Percentiles rank a stretch among this genome's conserved stretches.
phyloP scores from a whole-genome alignment of 2,888 invertebrate genomes.

The Phasia obesa region DNA sequence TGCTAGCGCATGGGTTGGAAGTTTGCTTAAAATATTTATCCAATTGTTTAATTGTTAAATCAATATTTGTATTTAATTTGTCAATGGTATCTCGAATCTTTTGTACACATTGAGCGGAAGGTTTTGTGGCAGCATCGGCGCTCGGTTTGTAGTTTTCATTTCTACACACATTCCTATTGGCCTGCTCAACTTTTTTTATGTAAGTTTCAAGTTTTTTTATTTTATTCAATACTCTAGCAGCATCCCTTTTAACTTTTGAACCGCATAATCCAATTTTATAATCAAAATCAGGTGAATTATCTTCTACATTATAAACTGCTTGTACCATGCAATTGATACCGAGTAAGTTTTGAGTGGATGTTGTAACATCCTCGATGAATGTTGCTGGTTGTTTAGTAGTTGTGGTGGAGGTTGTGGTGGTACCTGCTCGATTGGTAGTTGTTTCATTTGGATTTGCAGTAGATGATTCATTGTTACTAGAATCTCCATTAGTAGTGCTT shows the following conservation, averaged over 20 bases:
- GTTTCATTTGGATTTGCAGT: neutral
- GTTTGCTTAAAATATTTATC: neutral
- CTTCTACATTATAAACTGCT: slow-evolving; percentile 9
- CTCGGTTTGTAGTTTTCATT: slow-evolving; percentile 26
- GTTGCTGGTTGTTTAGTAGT: neutral
- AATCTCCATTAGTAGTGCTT: neutral
- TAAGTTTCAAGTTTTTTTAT: neutral
- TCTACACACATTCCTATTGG: slow-evolving; percentile 19
- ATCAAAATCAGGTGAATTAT: slow-evolving; percentile 9
- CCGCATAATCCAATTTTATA: slow-evolving; percentile 46
- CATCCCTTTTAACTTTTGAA: neutral
- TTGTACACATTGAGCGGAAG: neutral
- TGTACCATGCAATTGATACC: slow-evolving; percentile 48
- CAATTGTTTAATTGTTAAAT: neutral
- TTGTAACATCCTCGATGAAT: slow-evolving; percentile 25
- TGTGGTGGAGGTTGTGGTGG: neutral
- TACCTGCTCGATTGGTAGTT: neutral
- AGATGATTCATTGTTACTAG: neutral
- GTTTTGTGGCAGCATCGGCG: neutral
- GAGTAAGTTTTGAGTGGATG: slow-evolving; percentile 35
- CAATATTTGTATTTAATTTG: neutral
- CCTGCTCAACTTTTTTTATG: neutral
- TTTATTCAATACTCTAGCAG: neutral
- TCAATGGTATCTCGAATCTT: slow-evolving; percentile 15
- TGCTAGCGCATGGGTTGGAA: slow-evolving; percentile 16